Evolutionary conservation across 1,140 invertebrate genomes (phyloP).

Genomic region (Lepidurus couesii): DNA sequence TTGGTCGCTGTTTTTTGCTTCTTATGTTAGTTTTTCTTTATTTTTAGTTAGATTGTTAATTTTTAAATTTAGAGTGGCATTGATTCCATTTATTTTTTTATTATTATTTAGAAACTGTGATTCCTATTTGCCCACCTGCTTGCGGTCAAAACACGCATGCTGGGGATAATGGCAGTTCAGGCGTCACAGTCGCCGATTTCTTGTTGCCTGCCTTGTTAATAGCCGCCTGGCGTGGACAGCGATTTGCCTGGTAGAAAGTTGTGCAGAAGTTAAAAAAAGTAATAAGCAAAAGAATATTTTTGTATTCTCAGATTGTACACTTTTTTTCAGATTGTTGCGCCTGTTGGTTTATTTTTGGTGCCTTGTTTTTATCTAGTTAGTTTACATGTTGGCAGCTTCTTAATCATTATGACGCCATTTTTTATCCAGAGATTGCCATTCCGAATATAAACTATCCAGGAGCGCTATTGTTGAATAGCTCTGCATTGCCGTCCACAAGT

Average conservation of each 20-base stretch:
- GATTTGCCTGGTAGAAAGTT: not conserved
- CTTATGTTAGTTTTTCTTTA: not conserved
- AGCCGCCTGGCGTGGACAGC: not conserved
- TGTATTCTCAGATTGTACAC: not conserved
- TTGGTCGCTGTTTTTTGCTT: slow-evolving; percentile 32
- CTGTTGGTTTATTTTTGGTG: not conserved
- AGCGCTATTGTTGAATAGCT: not conserved
- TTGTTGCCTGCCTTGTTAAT: not conserved
- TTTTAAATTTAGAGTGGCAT: not conserved
- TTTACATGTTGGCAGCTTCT: not conserved
- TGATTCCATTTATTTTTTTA: slow-evolving; percentile 37
- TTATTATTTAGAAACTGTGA: slow-evolving; percentile 69
- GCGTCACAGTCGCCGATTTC: not conserved
- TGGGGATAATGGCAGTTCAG: not conserved
- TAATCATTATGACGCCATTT: not conserved
- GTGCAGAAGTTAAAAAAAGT: not conserved
- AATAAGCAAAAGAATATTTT: not conserved
- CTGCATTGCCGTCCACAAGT: not conserved
- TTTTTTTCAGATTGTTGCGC: not conserved
- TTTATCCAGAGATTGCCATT: slow-evolving; percentile 7
- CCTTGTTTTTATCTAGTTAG: not conserved
- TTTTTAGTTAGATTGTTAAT: slow-evolving; percentile 25
- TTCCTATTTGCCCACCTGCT: slow-evolving; percentile 85
- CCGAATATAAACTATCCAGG: slow-evolving; percentile 19
- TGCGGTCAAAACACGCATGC: slow-evolving; percentile 58